phyloP scores from a whole-genome alignment of 2,888 invertebrate genomes.

The Zhuqinia jingwanae region DNA sequence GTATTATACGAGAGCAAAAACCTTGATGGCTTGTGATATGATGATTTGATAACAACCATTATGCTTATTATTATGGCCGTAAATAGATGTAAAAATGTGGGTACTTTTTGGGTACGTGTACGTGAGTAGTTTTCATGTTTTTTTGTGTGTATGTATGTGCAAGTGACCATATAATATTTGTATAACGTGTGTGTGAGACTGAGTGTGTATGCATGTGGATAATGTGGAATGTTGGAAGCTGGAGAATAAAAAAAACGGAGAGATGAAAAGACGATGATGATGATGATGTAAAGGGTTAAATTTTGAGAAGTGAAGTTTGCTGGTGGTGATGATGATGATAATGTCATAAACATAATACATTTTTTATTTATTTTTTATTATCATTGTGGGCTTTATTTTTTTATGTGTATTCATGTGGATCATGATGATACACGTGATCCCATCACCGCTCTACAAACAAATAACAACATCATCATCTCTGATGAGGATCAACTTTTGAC shows the following conservation, averaged over 20 bases:
- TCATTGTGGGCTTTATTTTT: not conserved
- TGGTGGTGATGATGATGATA: not conserved
- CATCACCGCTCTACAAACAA: not conserved
- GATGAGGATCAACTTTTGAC: not conserved
- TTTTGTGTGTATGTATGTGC: too few relatives aligned
- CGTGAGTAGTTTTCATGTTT: not conserved
- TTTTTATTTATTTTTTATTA: not conserved
- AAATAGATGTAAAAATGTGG: too few relatives aligned
- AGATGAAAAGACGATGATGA: not conserved
- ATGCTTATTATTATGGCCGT: not conserved
- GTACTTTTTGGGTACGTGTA: too few relatives aligned
- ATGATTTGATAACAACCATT: too few relatives aligned
- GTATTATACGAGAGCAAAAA: too few relatives aligned
- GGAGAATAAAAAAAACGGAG: not conserved
- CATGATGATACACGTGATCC: conserved; percentile 21
- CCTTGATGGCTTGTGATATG: too few relatives aligned
- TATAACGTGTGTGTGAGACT: too few relatives aligned
- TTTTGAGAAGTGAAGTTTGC: not conserved
- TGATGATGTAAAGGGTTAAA: not conserved
- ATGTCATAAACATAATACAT: not conserved
- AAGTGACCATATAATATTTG: too few relatives aligned
- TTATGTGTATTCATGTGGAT: not conserved
- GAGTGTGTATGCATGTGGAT: too few relatives aligned
- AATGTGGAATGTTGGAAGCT: too few relatives aligned
- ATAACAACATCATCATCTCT: not conserved